phyloP scores from a whole-genome alignment of 2,888 invertebrate genomes.

The Drosophila antonietae region DNA sequence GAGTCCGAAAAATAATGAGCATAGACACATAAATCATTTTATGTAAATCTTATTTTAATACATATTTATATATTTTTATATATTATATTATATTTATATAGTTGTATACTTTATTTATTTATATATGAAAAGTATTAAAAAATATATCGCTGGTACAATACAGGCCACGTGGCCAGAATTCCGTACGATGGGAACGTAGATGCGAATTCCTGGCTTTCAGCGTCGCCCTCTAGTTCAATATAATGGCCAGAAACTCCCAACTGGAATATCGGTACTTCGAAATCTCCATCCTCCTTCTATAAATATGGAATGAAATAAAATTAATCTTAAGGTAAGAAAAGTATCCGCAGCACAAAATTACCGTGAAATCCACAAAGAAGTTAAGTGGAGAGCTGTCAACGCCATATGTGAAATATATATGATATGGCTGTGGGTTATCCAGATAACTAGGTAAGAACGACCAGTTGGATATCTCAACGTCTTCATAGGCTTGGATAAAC shows the following conservation, averaged over 20 bases:
- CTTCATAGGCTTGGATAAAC: slow-evolving; percentile 68
- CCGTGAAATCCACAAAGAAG: slow-evolving; percentile 71
- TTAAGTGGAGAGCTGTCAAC: slow-evolving; percentile 63
- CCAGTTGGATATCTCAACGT: slow-evolving; percentile 71
- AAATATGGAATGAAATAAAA: background rate
- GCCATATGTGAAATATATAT: slow-evolving; percentile 71
- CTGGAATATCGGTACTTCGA: slow-evolving; percentile 77
- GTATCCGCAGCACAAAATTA: background rate
- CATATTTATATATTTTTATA: no score
- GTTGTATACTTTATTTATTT: background rate
- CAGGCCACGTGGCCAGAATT: slow-evolving; percentile 84
- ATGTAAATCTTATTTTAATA: background rate
- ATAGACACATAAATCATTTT: background rate
- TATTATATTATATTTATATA: no score
- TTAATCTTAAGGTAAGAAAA: background rate
- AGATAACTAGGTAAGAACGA: slow-evolving; percentile 70
- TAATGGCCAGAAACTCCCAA: slow-evolving; percentile 85
- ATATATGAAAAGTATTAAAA: background rate
- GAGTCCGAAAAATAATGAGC: background rate
- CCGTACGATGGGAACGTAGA: slow-evolving; percentile 84
- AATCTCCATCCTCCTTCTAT: slow-evolving; percentile 56
- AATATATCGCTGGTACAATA: slow-evolving; percentile 83
- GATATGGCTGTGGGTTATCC: slow-evolving; percentile 45
- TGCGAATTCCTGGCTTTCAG: slow-evolving; percentile 84
- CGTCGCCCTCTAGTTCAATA: slow-evolving; percentile 83